Evolutionary conservation across 2,113 vertebrate genomes (phyloP).

Genomic region (Oryzias woworae): DNA sequence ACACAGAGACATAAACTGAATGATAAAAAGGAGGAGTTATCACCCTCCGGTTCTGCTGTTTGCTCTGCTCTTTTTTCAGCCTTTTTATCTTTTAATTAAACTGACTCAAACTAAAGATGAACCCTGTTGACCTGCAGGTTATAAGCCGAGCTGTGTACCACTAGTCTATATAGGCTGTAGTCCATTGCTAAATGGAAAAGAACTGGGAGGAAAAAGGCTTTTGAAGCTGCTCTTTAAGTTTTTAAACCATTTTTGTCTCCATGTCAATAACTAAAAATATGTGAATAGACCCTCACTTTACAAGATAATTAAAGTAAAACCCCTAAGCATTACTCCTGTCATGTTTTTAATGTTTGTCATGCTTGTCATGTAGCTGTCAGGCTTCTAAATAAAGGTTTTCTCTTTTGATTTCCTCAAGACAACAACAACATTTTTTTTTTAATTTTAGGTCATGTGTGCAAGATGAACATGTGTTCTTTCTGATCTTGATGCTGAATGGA

Average conservation of each 20-base stretch:
- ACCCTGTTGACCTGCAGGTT: background rate
- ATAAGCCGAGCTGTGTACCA: background rate
- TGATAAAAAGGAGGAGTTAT: background rate
- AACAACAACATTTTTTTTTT: too few species aligned
- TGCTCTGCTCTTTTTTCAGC: background rate
- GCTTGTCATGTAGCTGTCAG: too few species aligned
- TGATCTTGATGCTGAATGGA: background rate
- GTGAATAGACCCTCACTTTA: too few species aligned
- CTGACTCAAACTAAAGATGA: background rate
- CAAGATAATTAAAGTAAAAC: too few species aligned
- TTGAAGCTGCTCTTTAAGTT: background rate
- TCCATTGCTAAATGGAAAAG: background rate
- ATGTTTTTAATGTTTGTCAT: too few species aligned
- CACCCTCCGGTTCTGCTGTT: background rate
- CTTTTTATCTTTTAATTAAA: background rate
- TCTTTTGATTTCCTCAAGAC: too few species aligned
- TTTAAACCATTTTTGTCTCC: background rate
- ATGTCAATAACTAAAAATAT: too few species aligned
- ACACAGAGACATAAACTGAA: background rate
- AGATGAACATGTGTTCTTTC: too few species aligned
- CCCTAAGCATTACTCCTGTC: too few species aligned
- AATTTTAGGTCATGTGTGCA: too few species aligned
- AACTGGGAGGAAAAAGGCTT: background rate
- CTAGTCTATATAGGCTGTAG: background rate
- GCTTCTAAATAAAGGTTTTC: too few species aligned